Evolutionary conservation across 2,797 vertebrate genomes (phyloP), one percentile per base, ranked within the genome.

Genomic region (Lagorchestes hirsutus): DNA sequence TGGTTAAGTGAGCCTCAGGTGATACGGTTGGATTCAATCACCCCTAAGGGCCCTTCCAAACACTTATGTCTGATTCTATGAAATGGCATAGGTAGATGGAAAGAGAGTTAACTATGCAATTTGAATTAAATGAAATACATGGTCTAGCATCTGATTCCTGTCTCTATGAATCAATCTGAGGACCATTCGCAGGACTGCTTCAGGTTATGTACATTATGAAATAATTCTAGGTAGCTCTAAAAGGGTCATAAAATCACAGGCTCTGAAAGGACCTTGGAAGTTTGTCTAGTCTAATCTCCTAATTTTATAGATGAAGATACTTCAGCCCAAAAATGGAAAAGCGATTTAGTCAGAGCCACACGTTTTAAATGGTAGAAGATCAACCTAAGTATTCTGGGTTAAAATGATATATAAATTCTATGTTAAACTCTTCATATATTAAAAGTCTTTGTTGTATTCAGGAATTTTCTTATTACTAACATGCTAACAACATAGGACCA

Each of bases 221-320:
- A 92, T 11, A 1, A 24, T 31, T 27, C 93, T 91, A 27, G 40
- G 13, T 95, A 67, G 62, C 28, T 29, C 10, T 2, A 93, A 92
- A 97, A 96, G 92, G 40, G 46, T 54, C n/a, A 90, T 55, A 92
- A 90, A 28, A 94, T 50, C 87, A 82, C 3, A 82, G 74, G 74
- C 46, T 46, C n/a, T 82, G 2, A 82, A 46, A 1, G n/a, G 8
- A 50, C 27, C 22, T 46, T 46, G 74, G 40, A 87, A 46, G 8
- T 87, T 87, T 46, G 50, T 87, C 74, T 46, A 87, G 74, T 22
- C 40, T 87, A 46, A 87, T 40, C 22, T 50, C 22, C 40, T 46
- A 50, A 87, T 87, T 87, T 87, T 87, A 46, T 5, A 87, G 74
- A 46, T 50, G 40, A 87, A 87, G 0, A 87, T 50, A 50, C 24